Percentiles rank a stretch among this genome's conserved stretches.
phyloP scores from a whole-genome alignment of 2,797 vertebrate species.

The Gymnothorax javanicus region DNA sequence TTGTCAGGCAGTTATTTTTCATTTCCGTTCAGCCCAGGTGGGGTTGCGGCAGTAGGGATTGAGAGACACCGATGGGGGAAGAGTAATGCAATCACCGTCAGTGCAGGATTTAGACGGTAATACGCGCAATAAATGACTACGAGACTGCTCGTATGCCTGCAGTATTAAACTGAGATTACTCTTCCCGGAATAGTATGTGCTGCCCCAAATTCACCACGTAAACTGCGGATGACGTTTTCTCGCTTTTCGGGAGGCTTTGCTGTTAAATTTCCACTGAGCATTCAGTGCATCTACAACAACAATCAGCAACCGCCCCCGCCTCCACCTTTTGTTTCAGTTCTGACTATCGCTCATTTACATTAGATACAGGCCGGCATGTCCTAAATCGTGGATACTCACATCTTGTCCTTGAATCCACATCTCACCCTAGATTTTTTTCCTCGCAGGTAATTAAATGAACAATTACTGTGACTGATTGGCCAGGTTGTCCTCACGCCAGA shows the following conservation, averaged over 20 bases:
- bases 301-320: background rate
- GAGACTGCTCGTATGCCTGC: background rate
- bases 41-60: background rate
- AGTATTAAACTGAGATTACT: background rate
- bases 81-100: background rate
- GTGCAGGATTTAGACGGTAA: background rate
- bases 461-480: background rate
- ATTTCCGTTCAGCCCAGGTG: conserved; percentile 7
- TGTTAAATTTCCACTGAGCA: background rate
- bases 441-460: background rate
- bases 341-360: background rate
- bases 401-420: no score
- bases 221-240: background rate
- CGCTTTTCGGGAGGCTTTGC: background rate
- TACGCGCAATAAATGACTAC: background rate
- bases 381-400: background rate
- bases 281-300: background rate
- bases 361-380: background rate
- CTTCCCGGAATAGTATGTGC: background rate
- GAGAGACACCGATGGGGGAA: background rate
- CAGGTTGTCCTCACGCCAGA: no score
- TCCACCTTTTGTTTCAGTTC: background rate
- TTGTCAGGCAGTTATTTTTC: conserved; percentile 6
- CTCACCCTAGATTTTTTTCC: no score
- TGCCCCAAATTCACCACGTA: background rate